These are phyloP conservation scores for Ennomos fuscantarius DNA, from an alignment of 2,888 invertebrate species.

Conservation along the genomic window DNA sequence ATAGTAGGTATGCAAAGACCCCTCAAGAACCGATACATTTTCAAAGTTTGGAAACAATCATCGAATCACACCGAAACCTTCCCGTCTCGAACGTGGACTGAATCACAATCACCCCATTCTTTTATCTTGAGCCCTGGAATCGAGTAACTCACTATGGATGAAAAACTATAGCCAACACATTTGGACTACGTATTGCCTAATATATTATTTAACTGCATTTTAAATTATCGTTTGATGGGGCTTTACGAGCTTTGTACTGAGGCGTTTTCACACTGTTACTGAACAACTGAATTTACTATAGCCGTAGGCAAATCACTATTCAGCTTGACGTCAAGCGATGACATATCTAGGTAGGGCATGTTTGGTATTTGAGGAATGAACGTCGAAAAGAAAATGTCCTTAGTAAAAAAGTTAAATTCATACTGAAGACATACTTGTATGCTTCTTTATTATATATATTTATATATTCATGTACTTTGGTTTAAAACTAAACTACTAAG, in stretches of 20 bases:
- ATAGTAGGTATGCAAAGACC: too few relatives aligned
- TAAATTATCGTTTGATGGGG: constrained; percentile 7
- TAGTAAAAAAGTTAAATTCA: too few relatives aligned
- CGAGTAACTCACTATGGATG: constrained; percentile 34
- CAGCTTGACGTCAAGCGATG: too few relatives aligned
- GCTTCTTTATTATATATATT: too few relatives aligned
- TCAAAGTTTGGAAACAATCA: constrained; percentile 36
- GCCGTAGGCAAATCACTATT: too few relatives aligned
- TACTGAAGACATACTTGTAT: too few relatives aligned
- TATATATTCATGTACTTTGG: too few relatives aligned
- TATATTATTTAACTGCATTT: constrained; percentile 18
- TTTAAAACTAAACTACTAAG: too few relatives aligned
- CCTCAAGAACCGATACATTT: neutral
- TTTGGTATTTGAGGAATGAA: too few relatives aligned
- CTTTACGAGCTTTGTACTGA: neutral
- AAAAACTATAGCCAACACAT: constrained; percentile 36
- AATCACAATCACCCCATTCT: constrained; percentile 39
- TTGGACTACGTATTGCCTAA: constrained; percentile 35
- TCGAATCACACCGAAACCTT: constrained; percentile 32
- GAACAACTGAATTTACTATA: too few relatives aligned
- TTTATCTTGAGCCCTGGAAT: constrained; percentile 37
- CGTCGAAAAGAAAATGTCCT: too few relatives aligned
- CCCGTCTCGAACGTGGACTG: constrained; percentile 33
- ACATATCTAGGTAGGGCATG: too few relatives aligned
- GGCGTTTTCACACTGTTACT: neutral